Conservation (phyloP, 2,113 vertebrate genomes). For the Taxidea taxus region DNA sequence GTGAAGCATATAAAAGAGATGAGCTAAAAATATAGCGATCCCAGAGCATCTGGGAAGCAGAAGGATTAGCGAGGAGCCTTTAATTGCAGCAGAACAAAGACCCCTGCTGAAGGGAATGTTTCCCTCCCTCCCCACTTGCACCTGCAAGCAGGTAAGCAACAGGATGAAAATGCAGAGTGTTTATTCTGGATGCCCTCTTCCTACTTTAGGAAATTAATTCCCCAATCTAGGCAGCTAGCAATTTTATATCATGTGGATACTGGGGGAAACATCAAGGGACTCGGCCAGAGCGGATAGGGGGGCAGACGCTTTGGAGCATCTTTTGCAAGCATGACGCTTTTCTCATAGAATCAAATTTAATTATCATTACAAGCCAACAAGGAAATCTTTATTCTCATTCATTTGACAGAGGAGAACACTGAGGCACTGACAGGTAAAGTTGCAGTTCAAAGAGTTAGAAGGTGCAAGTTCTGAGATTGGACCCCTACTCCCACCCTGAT, state of each 20-base stretch:
- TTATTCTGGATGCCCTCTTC: neutral
- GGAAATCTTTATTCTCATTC: neutral
- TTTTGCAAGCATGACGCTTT: neutral
- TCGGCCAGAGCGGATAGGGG: neutral
- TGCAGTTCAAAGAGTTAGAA: neutral
- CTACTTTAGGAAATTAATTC: conserved; percentile 1
- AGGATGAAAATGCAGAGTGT: neutral
- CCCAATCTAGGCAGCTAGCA: neutral
- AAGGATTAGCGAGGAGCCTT: conserved; percentile 57
- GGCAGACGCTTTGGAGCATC: neutral
- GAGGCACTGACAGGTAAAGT: neutral
- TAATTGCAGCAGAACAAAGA: conserved; percentile 65
- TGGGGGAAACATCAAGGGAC: neutral
- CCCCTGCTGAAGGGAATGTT: neutral
- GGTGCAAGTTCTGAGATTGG: neutral
- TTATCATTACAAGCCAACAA: neutral
- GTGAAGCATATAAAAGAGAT: conserved; percentile 60
- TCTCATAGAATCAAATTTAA: neutral
- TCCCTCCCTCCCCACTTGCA: neutral
- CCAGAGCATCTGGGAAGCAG: conserved; percentile 67
- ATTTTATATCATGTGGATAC: neutral
- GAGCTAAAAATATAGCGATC: conserved; percentile 70
- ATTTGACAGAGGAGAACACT: neutral
- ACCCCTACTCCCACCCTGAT: too few relatives aligned
- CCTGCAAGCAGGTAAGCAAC: conserved; percentile 58